Evolutionary conservation across 2,797 vertebrate species (phyloP).

Genomic region (Periophthalmus magnuspinnatus): DNA sequence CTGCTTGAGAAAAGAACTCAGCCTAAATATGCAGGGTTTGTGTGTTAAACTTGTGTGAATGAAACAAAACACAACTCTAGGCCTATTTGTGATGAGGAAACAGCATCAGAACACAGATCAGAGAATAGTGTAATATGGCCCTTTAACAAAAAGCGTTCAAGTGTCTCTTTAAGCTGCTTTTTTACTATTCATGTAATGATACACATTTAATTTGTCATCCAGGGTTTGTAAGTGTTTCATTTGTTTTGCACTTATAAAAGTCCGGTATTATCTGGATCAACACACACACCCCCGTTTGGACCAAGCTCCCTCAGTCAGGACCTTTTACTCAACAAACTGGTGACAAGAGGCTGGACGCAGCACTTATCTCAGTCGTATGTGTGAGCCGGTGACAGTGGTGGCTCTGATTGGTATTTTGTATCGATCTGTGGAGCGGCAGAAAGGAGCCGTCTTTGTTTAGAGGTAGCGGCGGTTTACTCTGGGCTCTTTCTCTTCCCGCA

Average conservation of each 20-base stretch:
- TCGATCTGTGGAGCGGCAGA: slow-evolving; percentile 29
- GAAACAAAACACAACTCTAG: too few relatives aligned
- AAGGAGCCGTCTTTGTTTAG: slow-evolving; percentile 22
- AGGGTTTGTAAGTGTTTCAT: background rate
- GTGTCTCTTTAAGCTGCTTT: background rate
- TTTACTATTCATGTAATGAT: background rate
- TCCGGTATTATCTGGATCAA: background rate
- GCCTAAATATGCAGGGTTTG: too few relatives aligned
- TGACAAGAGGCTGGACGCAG: slow-evolving; percentile 16
- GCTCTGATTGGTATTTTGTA: slow-evolving; percentile 31
- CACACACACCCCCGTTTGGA: background rate
- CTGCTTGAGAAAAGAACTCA: too few relatives aligned
- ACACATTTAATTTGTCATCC: too few relatives aligned
- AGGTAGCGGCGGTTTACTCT: slow-evolving; percentile 8
- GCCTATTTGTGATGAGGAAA: too few relatives aligned
- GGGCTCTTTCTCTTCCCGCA: background rate
- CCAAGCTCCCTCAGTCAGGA: background rate
- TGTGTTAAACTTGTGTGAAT: too few relatives aligned
- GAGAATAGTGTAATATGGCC: too few relatives aligned
- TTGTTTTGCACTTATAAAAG: background rate
- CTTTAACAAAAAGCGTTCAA: too few relatives aligned
- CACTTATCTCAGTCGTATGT: slow-evolving; percentile 16
- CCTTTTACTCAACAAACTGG: slow-evolving; percentile 16
- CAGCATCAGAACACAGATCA: too few relatives aligned
- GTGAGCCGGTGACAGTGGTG: slow-evolving; percentile 29